Evolutionary conservation across 2,888 invertebrate species (phyloP), one percentile per base, ranked within the genome.

Genomic region (Cryptus viduatorius): DNA sequence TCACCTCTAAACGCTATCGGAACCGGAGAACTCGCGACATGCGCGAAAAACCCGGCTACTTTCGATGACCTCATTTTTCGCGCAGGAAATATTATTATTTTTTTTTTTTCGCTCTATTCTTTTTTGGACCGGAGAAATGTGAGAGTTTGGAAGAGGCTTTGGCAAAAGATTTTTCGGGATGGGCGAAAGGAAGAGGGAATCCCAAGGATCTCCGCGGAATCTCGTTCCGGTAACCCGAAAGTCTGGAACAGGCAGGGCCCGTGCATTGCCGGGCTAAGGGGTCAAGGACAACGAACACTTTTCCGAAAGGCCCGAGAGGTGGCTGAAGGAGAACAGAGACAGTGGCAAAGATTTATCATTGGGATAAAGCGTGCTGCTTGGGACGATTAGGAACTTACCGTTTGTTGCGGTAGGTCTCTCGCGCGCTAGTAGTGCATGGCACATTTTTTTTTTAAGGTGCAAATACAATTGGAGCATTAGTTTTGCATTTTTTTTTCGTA

Each of bases 281-380:
- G 80, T 80, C 80, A 80, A 80, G 80, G 80, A 68, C 68, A 56
- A 56, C 4, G n/a, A 12, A 19, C 14, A 31, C 31, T 56, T 16
- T 8, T 29, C 10, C 61, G 50, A 3, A 16, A 37, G 37, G n/a
- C 50, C 50, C 50, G 50, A 50, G 37, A 37, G 8, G 5, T 8
- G 37, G 37, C 37, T 8, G 7, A 37, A 0, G 37, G 37, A 37
- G 37, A 37, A 37, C 5, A 37, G 37, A 37, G 37, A 37, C 37
- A 37, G 1, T 8, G 37, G 19, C 16, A 19, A n/a, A 37, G 50
- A 50, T 16, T 16, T 50, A 16, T 16, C 16, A 0, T 37, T 37
- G 37, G 37, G 37, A 37, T 8, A 8, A 37, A 37, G 37, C 4
- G 37, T 8, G 37, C 37, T 37, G 24, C 24, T 24, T 24, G 1